phyloP scores from a whole-genome alignment of 2,113 vertebrate genomes.

The Myodes glareolus region DNA sequence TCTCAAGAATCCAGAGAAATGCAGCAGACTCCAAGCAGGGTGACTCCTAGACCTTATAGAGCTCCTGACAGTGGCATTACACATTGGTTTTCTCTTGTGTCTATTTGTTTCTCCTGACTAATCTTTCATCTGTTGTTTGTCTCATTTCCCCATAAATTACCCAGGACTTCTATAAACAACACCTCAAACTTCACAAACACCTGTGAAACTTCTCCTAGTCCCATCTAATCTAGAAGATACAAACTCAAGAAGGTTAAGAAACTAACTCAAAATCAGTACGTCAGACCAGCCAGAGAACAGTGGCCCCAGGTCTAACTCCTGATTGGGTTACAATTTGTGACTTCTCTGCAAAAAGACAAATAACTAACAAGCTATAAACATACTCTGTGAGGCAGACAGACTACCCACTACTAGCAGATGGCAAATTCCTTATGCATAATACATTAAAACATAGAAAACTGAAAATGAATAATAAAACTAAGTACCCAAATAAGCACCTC shows the following conservation, averaged over 20 bases:
- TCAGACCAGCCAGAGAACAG: neutral
- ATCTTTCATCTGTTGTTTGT: neutral
- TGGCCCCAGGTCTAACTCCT: neutral
- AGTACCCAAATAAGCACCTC: neutral
- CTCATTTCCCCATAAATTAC: neutral
- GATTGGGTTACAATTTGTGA: neutral
- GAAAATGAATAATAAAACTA: conserved; percentile 4
- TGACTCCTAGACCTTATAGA: neutral
- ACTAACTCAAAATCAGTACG: neutral
- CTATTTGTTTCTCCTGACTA: neutral
- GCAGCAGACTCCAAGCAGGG: neutral
- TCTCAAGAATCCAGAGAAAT: neutral
- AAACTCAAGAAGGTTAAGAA: conserved; percentile 6
- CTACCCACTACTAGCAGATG: neutral
- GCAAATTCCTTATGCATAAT: conserved; percentile 10
- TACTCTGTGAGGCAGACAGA: neutral
- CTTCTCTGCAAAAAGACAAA: conserved; percentile 36
- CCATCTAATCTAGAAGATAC: neutral
- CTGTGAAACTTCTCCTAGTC: neutral
- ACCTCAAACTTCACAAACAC: conserved; percentile 44
- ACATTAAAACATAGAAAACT: conserved; percentile 27
- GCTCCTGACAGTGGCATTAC: neutral
- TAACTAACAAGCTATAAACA: neutral
- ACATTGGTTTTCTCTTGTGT: neutral
- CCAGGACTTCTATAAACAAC: conserved; percentile 41